phyloP scores from a whole-genome alignment of 2,113 vertebrate species.

The Monopterus albus region DNA sequence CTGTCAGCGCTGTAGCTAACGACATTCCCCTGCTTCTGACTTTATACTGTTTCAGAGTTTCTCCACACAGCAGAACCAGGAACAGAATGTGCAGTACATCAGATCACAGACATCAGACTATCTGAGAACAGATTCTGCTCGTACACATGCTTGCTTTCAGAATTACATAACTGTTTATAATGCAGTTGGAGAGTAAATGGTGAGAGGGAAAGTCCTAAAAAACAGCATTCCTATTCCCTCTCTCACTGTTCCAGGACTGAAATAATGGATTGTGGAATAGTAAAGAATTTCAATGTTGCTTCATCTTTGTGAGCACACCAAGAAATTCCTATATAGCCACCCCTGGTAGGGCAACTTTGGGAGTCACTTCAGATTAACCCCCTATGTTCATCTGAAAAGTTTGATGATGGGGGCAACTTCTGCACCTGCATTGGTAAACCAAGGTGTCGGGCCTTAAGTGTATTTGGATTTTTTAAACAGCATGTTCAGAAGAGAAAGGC shows the following conservation, averaged over 20 bases:
- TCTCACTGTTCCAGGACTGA: background rate
- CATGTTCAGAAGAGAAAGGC: background rate
- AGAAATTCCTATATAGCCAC: background rate
- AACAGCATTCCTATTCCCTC: background rate
- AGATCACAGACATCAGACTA: conserved; percentile 16
- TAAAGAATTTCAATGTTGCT: background rate
- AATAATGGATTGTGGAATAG: background rate
- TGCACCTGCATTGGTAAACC: conserved; percentile 15
- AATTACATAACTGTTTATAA: conserved; percentile 70
- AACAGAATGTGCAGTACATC: conserved; percentile 46
- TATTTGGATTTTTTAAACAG: background rate
- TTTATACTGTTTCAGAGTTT: conserved; percentile 6
- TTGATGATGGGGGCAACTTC: conserved; percentile 53
- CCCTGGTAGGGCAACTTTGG: background rate
- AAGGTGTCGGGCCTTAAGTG: background rate
- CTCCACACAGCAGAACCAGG: conserved; percentile 7
- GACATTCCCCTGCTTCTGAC: conserved; percentile 29
- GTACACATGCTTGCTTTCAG: conserved; percentile 32
- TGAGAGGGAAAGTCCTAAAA: conserved; percentile 5
- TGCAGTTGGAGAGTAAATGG: conserved; percentile 43
- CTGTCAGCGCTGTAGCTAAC: conserved; percentile 33
- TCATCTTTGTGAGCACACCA: conserved; percentile 9
- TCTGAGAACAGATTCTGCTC: conserved; percentile 32
- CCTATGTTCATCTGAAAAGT: conserved; percentile 56
- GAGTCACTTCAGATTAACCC: conserved; percentile 18